Percentiles rank a stretch among this genome's conserved stretches.
Evolutionary conservation across 2,888 invertebrate genomes (phyloP).

Genomic region (Liopterus haemorrhoidalis): DNA sequence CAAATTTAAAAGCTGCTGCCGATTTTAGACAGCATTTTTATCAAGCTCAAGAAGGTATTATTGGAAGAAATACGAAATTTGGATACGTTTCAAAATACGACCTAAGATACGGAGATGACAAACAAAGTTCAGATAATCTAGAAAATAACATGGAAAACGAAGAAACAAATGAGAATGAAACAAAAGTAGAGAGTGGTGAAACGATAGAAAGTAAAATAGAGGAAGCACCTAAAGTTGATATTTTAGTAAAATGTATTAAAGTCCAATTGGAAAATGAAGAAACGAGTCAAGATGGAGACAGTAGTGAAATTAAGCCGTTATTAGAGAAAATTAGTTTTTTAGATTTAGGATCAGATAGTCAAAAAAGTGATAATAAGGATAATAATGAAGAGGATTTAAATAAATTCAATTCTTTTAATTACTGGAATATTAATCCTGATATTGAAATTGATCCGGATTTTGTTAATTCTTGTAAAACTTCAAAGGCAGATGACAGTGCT

Average conservation of each 20-base stretch:
- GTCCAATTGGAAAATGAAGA: too few species aligned
- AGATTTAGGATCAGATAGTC: too few species aligned
- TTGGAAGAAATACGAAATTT: slow-evolving; percentile 15
- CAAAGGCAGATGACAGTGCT: slow-evolving; percentile 14
- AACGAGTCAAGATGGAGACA: slow-evolving; percentile 2
- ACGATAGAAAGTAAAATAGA: too few species aligned
- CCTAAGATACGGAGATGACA: not conserved
- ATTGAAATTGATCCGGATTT: slow-evolving; percentile 47
- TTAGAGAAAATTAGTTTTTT: too few species aligned
- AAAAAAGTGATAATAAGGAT: too few species aligned
- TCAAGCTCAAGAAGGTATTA: slow-evolving; percentile 16
- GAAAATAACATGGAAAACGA: not conserved
- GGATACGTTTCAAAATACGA: too few species aligned
- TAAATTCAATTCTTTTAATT: slow-evolving; percentile 52
- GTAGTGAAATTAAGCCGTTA: not conserved
- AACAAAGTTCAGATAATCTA: not conserved
- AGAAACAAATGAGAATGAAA: slow-evolving; percentile 9
- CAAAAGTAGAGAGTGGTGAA: too few species aligned
- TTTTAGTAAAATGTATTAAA: too few species aligned
- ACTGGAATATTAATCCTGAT: slow-evolving; percentile 52
- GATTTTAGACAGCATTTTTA: slow-evolving; percentile 14
- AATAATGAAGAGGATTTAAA: slow-evolving; percentile 40
- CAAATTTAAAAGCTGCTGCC: slow-evolving; percentile 16
- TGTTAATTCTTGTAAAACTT: slow-evolving; percentile 36
- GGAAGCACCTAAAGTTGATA: too few species aligned